These are phyloP conservation scores for Tapirus indicus DNA, from an alignment of 2,797 vertebrate species.

Conservation along the genomic window DNA sequence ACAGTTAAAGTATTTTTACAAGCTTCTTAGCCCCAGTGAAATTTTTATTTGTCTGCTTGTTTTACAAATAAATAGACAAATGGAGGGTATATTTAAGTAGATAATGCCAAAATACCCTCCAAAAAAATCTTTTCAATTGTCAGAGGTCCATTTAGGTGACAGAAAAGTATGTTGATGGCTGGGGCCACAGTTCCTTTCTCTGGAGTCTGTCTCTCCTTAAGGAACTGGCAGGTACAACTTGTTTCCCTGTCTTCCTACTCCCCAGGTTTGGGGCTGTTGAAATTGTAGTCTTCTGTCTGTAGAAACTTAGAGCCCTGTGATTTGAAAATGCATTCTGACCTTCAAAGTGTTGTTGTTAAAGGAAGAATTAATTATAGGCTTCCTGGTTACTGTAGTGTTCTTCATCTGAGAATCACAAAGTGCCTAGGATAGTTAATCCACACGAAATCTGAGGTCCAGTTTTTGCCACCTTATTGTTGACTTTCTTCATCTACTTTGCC, in stretches of 20 bases:
- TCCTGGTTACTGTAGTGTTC: neutral
- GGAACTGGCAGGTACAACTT: neutral
- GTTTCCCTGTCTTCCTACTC: neutral
- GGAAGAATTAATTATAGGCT: conserved; percentile 12
- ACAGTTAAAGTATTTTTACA: neutral
- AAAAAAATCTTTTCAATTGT: neutral
- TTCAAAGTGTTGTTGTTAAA: conserved; percentile 33
- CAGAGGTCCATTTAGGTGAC: neutral
- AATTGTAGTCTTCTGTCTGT: neutral
- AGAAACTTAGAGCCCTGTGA: conserved; percentile 10
- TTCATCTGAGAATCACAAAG: neutral
- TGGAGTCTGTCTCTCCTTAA: neutral
- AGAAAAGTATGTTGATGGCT: neutral
- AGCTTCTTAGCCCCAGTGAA: neutral
- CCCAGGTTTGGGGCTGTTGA: neutral
- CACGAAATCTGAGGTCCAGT: neutral
- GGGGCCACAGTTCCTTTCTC: neutral
- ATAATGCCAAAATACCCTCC: neutral
- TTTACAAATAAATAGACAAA: neutral
- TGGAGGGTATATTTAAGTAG: neutral
- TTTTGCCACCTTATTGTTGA: neutral
- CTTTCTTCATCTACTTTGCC: neutral
- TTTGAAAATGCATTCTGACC: conserved; percentile 16
- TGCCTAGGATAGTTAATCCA: neutral
- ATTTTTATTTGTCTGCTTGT: neutral